These are phyloP conservation scores for Chaenocephalus aceratus DNA, from an alignment of 2,113 vertebrate genomes.

Conservation along the genomic window DNA sequence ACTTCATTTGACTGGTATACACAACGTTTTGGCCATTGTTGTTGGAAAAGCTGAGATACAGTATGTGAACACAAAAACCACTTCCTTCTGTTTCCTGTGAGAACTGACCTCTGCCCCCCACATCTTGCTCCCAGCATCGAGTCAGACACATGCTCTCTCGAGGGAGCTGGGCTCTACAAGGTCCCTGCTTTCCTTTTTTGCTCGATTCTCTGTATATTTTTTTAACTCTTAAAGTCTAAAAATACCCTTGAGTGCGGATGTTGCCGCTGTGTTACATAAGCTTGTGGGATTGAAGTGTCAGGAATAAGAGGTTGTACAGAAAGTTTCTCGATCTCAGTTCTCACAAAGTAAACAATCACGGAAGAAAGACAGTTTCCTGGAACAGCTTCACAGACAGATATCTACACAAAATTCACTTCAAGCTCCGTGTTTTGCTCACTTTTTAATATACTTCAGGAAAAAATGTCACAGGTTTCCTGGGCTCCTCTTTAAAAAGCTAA, in stretches of 20 bases:
- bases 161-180: slow-evolving; percentile 63
- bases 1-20: background rate
- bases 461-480: slow-evolving; percentile 34
- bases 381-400: slow-evolving; percentile 54
- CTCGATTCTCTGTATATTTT: slow-evolving; percentile 71
- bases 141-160: slow-evolving; percentile 67
- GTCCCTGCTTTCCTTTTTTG: slow-evolving; percentile 70
- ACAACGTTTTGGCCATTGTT: slow-evolving; percentile 21
- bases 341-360: slow-evolving; percentile 69
- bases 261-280: slow-evolving; percentile 74
- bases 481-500: slow-evolving; percentile 20
- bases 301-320: slow-evolving; percentile 74
- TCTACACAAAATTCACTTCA: slow-evolving; percentile 41
- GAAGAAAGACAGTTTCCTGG: slow-evolving; percentile 70
- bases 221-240: slow-evolving; percentile 75
- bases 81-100: slow-evolving; percentile 81
- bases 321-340: slow-evolving; percentile 65
- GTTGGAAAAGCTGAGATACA: slow-evolving; percentile 45
- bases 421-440: slow-evolving; percentile 43
- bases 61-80: slow-evolving; percentile 71
- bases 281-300: slow-evolving; percentile 71
- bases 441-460: slow-evolving; percentile 42
- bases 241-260: slow-evolving; percentile 76
- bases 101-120: slow-evolving; percentile 73
- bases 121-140: slow-evolving; percentile 74